Base-by-base conservation (phyloP, 2,888 invertebrate species). In the Acholoe squamosa region DNA sequence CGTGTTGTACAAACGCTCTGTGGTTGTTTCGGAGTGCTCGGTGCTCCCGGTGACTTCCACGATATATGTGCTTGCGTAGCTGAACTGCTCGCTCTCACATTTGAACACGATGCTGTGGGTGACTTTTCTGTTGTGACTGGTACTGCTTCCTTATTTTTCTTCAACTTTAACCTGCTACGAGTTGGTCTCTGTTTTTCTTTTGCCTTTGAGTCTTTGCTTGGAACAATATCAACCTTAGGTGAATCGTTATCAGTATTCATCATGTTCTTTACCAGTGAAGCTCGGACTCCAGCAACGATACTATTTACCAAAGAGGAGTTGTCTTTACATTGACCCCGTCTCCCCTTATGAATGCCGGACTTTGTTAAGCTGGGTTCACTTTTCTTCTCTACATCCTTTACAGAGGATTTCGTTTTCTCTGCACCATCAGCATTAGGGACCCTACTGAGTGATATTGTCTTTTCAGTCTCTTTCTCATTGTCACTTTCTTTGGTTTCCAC, bases 1-100 rank as follows among this genome's bases (percentile, higher is more conserved):
- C 86, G 12, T 5, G 86, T 28, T 7, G 86, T 86, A 28, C 52
- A 52, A 7, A 25, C 25, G 25, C 86, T 86, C 28, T 22, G 54
- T n/a, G 7, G 86, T 25, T 25, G 54, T 56, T 86, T 86, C 3
- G 86, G 86, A 12, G 86, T 86, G 25, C 28, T 52, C 5, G 19
- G 80, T 0, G 80, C 43, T 7, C 54, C 28, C 5, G 86, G 86
- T 10, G 86, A 86, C 54, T 86, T 86, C 86, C 86, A 86, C 12
- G 86, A 54, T 19, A 61, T 12, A 7, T 10, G 61, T 61, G 61
- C 61, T 7, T 3, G 22, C 22, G 61, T 61, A 61, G 22, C 61
- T 12, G 43, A 43, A 43, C 43, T 43, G 10, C 43, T 43, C 43
- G 43, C 43, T 43, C 5, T 43, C 43, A 43, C 43, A 43, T 43